Base-by-base conservation (phyloP, 2,888 invertebrate genomes). In the Lamellibrachia satsuma region DNA sequence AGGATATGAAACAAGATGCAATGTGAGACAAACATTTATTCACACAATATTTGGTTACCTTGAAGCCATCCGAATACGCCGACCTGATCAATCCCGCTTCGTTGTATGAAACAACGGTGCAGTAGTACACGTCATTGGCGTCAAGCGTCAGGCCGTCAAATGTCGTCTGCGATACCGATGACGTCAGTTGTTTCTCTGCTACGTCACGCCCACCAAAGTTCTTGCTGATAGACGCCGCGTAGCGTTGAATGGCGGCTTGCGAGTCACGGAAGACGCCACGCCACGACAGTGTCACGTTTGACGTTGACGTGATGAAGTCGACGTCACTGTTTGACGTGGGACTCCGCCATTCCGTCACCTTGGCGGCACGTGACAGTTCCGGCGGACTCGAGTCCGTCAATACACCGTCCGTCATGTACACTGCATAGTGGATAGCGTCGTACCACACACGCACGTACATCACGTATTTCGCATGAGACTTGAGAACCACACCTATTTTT, bases 21-120 rank as follows among this genome's bases (percentile, higher is more conserved):
- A 22, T 75, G 15, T 75, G 15, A 22, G 60, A 15, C 22, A 6
- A 75, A 75, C 60, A 15, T 75, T 75, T 75, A 15, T 15, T 75
- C 11, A 15, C 60, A 4, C 22, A 22, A 75, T 75, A 75, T 75
- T 15, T 15, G 4, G 60, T 75, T 75, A 91, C 91, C 91, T 15
- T 55, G 55, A 91, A 52, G 0, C 94, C 94, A 92, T 94, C 94
- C 39, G 94, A 94, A 15, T 92, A 75, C 15, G 92, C 93, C 55
- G 93, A 93, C 52, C 90, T 90, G 57, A 92, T 91, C 27, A 94
- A 92, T 9, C 94, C 94, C 3, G 94, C 93, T 52, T 92, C 91
- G 91, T 93, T 94, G 91, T 93, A 93, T 22, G 93, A 93, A 22
- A 94, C 90, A 15, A 94, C 93, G 90, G 93, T 94, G 90, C 92